A percentile compares a stretch with the other conserved stretches of the same genome.
Evolutionary conservation across 2,797 vertebrate genomes (phyloP).

Genomic region (Lepidocolaptes lacrymiger): DNA sequence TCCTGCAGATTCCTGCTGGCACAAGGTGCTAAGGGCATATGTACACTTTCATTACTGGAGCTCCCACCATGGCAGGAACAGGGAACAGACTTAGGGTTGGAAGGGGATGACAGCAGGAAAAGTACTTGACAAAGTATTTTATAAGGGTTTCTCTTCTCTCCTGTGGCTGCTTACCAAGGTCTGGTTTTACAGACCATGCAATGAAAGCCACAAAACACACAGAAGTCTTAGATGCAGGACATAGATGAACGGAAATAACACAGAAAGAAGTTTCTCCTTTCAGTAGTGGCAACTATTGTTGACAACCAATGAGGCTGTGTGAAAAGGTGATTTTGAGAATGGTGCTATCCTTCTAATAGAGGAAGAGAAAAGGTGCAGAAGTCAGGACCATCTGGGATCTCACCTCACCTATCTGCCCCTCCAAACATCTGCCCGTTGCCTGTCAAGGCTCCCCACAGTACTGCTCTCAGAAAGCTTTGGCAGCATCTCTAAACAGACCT

Average conservation of each 20-base stretch:
- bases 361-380: background rate
- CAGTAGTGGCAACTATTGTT: background rate
- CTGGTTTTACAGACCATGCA: background rate
- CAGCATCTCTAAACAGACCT: background rate
- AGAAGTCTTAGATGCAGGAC: background rate
- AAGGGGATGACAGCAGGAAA: fast-evolving
- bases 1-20: fast-evolving
- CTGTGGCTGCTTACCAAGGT: background rate
- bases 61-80: background rate
- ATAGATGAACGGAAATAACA: background rate
- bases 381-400: too few species aligned
- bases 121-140: background rate
- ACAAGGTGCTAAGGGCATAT: fast-evolving
- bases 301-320: background rate
- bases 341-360: background rate
- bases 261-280: background rate
- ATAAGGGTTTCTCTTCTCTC: background rate
- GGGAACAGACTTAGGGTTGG: background rate
- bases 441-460: background rate
- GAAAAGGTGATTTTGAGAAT: background rate
- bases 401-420: background rate
- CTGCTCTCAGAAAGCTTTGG: background rate
- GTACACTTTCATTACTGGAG: background rate
- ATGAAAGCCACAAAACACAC: background rate
- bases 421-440: background rate